A percentile compares a stretch with the other conserved stretches of the same genome.
Evolutionary conservation across 2,888 invertebrate genomes (phyloP).

Genomic region (Phania funesta): DNA sequence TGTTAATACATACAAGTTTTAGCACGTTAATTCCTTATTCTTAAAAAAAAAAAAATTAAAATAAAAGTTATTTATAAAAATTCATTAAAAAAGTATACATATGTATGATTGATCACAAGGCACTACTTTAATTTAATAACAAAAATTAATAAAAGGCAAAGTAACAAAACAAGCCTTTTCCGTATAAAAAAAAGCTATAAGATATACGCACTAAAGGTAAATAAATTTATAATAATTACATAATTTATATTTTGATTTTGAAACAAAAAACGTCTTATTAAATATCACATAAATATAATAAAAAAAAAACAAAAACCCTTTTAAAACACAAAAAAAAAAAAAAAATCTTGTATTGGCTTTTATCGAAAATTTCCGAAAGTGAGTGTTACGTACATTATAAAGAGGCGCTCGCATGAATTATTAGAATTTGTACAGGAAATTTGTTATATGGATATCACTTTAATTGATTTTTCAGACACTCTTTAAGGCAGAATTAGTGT

Average conservation of each 20-base stretch:
- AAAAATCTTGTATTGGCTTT: too few relatives aligned
- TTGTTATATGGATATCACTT: too few relatives aligned
- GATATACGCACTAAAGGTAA: conserved; percentile 68
- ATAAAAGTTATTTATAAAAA: conserved; percentile 19
- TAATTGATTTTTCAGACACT: too few relatives aligned
- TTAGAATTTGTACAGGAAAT: too few relatives aligned
- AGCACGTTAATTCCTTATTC: conserved; percentile 50
- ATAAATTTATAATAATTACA: conserved; percentile 68
- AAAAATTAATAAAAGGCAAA: conserved; percentile 40
- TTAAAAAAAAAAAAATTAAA: conserved; percentile 16
- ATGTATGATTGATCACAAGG: conserved; percentile 64
- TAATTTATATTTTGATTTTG: conserved; percentile 69
- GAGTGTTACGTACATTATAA: too few relatives aligned
- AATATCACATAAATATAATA: conserved; percentile 63
- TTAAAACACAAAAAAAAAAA: conserved; percentile 49
- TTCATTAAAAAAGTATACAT: conserved; percentile 40
- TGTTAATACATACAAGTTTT: conserved; percentile 16
- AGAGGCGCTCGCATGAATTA: too few relatives aligned
- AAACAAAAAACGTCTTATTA: conserved; percentile 67
- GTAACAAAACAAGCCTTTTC: conserved; percentile 24
- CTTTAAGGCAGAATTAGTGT: too few relatives aligned
- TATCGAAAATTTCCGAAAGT: too few relatives aligned
- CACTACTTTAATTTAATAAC: conserved; percentile 66
- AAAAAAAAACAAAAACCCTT: conserved; percentile 55
- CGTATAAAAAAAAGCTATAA: conserved; percentile 54